phyloP scores from a whole-genome alignment of 2,797 vertebrate genomes.

The Chaunax sp. region DNA sequence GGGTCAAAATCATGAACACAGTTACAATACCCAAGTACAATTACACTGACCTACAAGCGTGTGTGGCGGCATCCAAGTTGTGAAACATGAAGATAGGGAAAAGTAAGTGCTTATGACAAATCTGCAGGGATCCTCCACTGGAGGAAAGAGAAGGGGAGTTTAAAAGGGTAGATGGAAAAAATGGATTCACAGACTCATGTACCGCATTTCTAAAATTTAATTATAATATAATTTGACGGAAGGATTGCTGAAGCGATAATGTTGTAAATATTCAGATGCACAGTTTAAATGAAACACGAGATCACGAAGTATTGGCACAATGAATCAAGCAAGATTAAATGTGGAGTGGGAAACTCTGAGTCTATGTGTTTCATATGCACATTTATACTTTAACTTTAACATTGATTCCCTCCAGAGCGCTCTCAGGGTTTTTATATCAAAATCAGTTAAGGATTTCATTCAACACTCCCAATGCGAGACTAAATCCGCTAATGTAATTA shows the following conservation, averaged over 20 bases:
- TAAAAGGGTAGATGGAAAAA: background rate
- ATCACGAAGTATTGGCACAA: constrained; percentile 22
- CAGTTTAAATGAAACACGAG: constrained; percentile 30
- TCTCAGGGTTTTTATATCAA: constrained; percentile 51
- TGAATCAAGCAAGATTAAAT: constrained; percentile 34
- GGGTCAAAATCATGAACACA: constrained; percentile 11
- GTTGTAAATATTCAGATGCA: background rate
- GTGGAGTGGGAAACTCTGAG: constrained; percentile 26
- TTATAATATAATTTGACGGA: constrained; percentile 13
- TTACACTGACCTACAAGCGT: background rate
- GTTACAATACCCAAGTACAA: constrained; percentile 3
- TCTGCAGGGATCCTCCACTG: background rate
- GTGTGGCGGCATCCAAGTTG: background rate
- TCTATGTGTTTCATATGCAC: constrained; percentile 37
- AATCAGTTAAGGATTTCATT: constrained; percentile 59
- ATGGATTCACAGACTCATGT: background rate
- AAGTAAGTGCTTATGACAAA: background rate
- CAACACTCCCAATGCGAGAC: constrained; percentile 41
- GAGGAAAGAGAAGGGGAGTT: constrained; percentile 1
- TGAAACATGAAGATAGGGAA: background rate
- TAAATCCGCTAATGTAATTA: constrained; percentile 56
- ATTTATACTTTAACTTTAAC: constrained; percentile 62
- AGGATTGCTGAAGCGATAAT: constrained; percentile 14
- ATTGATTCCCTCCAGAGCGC: constrained; percentile 52
- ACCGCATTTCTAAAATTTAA: constrained; percentile 4